Base-by-base conservation (phyloP, 2,113 vertebrate species). In the Salvator merianae region DNA sequence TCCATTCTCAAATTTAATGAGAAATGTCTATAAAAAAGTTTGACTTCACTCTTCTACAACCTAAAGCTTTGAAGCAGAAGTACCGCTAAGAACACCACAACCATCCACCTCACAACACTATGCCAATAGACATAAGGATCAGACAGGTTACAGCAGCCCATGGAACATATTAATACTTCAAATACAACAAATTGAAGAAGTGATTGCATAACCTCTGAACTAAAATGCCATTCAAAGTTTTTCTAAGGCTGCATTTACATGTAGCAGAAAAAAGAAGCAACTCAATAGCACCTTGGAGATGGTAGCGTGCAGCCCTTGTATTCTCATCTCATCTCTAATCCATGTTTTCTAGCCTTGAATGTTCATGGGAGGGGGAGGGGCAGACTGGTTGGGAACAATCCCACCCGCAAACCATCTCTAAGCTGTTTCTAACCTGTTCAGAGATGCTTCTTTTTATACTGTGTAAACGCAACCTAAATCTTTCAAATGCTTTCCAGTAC, bases 121-220 rank as follows among this genome's bases (percentile, higher is more conserved):
- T 43, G 32, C 43, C 53, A 22, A 66, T 36, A 14, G 38, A 69
- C 38, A 70, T 75, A 50, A 62, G 38, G 18, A 55, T 83, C 55
- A 66, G 59, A 66, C 22, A 38, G 47, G 4, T 34, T 82, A 62
- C 34, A 73, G 40, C 69, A 55, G 34, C 55, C 24, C n/a, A 22
- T 79, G 38, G 24, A 79, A 84, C 18, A 73, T n/a, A 20, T 59
- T 59, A 66, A 47, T 71, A 62, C n/a, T 65, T 83, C 69, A 78
- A 22, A 47, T 32, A 50, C 8, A 71, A 62, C 26, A 7, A 26
- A 14, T 62, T 34, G 36, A 84, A 13, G 36, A 36, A 81, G 24
- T 50, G 38, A 62, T 63, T 50, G 69, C 47, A 34, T 1, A 76
- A n/a, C 28, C 53, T 59, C 38, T 53, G 20, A 50, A 7, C 71